Evolutionary conservation across 2,113 vertebrate species (phyloP), one percentile per base, ranked within the genome.

Genomic region (Scatophagus argus): DNA sequence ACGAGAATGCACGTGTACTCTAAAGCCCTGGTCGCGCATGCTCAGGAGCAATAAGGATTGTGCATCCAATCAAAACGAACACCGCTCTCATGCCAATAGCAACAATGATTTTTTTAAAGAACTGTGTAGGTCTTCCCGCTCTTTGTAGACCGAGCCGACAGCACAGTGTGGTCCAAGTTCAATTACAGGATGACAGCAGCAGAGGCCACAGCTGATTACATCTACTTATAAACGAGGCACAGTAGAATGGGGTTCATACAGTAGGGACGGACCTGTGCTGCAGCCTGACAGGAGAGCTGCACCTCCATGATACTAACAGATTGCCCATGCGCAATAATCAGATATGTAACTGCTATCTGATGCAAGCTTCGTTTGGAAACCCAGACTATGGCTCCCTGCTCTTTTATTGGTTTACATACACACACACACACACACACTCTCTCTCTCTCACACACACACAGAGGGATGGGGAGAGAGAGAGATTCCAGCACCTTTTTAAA

Each of bases 291-390:
- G 72, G 21, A 73, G 77, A 76, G 81, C 83, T 83, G 84, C 85
- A 88, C 74, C 77, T 82, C 78, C 63, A 12, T 70, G 84, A 81
- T 85, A 60, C 81, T 54, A 91, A 90, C 88, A 87, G 82, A 92
- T 89, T 90, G 84, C 83, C 72, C 89, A 85, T 77, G 89, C 78
- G 81, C 87, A 88, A 84, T 88, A 88, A 92, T 92, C 90, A 89
- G 89, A 91, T 91, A 85, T 88, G 69, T 83, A 83, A 56, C 76
- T 65, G 73, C 62, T 90, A 92, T 92, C 91, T 87, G 88, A 91
- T 91, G 82, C 76, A 79, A 79, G 86, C 75, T 75, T 79, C 59
- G 67, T 88, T 87, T 81, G 82, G 80, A 85, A 86, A 74, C 59
- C 58, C 6, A 72, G 55, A 65, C 55, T 83, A 54, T 54, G 59